These are phyloP conservation scores for Drosophila hydei DNA, from an alignment of 1,140 invertebrate species.

Conservation along the genomic window DNA sequence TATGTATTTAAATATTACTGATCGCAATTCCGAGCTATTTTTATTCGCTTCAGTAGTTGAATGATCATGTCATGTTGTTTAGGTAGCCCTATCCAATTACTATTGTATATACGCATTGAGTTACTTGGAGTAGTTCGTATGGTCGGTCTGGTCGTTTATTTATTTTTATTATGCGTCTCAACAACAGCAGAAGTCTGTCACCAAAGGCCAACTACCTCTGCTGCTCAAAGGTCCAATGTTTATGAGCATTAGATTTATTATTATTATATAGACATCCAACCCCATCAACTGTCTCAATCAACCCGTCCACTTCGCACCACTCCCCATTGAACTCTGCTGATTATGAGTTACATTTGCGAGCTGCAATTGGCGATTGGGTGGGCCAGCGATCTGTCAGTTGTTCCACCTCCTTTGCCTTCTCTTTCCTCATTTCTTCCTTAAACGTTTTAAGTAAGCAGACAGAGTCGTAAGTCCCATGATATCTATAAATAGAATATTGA, in stretches of 20 bases:
- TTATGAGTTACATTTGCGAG: constrained; percentile 36
- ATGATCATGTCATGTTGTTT: constrained; percentile 14
- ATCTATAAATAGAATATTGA: constrained; percentile 58
- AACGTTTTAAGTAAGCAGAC: constrained; percentile 12
- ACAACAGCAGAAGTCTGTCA: not conserved
- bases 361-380: constrained; percentile 28
- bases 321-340: constrained; percentile 25
- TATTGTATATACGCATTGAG: not conserved
- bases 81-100: constrained; percentile 3
- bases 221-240: constrained; percentile 47
- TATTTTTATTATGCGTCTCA: constrained; percentile 50
- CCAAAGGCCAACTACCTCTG: constrained; percentile 53
- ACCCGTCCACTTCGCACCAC: not conserved
- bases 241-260: constrained; percentile 57
- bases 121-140: constrained; percentile 28
- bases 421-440: not conserved
- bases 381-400: constrained; percentile 22
- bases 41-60: not conserved
- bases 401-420: not conserved
- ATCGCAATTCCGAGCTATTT: not conserved
- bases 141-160: constrained; percentile 34
- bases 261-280: not conserved
- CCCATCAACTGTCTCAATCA: not conserved
- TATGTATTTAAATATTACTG: not conserved
- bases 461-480: constrained; percentile 12